A percentile compares a stretch with the other conserved stretches of the same genome.
phyloP scores from a whole-genome alignment of 2,797 vertebrate genomes.

The Clarias laeviceps region DNA sequence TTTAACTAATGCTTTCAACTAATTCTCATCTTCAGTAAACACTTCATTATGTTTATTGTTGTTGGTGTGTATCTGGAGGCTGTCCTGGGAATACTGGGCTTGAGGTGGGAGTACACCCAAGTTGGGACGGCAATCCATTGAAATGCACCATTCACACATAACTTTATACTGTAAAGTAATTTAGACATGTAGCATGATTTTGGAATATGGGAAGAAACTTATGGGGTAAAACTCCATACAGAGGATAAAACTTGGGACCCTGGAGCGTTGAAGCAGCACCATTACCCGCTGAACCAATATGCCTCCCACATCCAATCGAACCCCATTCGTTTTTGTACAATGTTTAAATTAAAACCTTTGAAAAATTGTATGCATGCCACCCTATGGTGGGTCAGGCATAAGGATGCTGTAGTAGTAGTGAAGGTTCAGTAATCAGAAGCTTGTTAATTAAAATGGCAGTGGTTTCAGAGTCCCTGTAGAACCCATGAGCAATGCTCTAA shows the following conservation, averaged over 20 bases:
- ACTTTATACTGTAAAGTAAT: neutral
- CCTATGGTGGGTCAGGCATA: neutral
- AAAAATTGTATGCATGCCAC: neutral
- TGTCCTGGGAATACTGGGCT: neutral
- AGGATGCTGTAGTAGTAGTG: neutral
- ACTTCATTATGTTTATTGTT: neutral
- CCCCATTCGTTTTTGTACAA: constrained; percentile 13
- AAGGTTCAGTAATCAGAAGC: neutral
- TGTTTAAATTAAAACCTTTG: neutral
- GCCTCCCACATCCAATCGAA: neutral
- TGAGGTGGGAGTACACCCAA: neutral
- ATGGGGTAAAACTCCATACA: neutral
- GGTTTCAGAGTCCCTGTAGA: neutral
- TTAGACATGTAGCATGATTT: constrained; percentile 2
- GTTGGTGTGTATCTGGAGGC: neutral
- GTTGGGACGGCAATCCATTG: neutral
- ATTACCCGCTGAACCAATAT: neutral
- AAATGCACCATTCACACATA: neutral
- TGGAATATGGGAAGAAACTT: neutral
- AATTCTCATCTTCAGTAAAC: neutral
- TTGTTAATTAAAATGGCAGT: constrained; percentile 6
- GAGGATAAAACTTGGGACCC: neutral
- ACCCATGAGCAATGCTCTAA: neutral
- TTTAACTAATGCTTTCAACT: neutral
- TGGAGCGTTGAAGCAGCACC: neutral